Percentiles rank a stretch among this genome's conserved stretches.
Evolutionary conservation across 2,797 vertebrate species (phyloP).

Genomic region (Okamejei kenojei): DNA sequence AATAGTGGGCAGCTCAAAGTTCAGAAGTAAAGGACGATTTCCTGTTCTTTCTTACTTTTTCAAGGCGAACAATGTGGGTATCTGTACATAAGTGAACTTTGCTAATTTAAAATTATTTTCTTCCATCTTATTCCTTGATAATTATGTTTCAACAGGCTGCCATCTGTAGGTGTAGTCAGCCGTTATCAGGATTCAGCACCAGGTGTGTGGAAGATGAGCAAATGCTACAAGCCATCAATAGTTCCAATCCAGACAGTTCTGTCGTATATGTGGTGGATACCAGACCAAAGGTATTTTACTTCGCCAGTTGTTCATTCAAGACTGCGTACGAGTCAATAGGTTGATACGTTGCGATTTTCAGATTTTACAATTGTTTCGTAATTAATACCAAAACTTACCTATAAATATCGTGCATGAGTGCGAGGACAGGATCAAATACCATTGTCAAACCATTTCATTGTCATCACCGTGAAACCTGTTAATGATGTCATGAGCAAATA

Average conservation of each 20-base stretch:
- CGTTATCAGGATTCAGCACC: constrained; percentile 62
- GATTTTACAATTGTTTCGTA: not conserved
- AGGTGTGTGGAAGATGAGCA: constrained; percentile 68
- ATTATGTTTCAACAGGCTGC: constrained; percentile 56
- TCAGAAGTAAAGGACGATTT: constrained; percentile 68
- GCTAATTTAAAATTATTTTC: not conserved
- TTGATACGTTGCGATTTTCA: not conserved
- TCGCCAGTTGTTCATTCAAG: not conserved
- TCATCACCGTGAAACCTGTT: too few species aligned
- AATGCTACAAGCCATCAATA: constrained; percentile 65
- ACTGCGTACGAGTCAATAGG: not conserved
- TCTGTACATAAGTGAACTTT: not conserved
- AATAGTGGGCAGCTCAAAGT: constrained; percentile 65
- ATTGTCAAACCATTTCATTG: not conserved
- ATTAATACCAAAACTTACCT: not conserved
- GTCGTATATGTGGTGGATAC: constrained; percentile 77
- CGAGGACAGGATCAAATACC: not conserved
- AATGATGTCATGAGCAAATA: not conserved
- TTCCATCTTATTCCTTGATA: not conserved
- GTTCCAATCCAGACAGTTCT: constrained; percentile 61
- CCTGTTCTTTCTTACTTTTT: constrained; percentile 68
- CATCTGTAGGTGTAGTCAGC: constrained; percentile 70
- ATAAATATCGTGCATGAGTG: too few species aligned
- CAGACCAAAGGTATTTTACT: constrained; percentile 63
- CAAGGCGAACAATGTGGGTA: constrained; percentile 65